A percentile compares a stretch with the other conserved stretches of the same genome.
phyloP scores from a whole-genome alignment of 2,888 invertebrate species.

The Iphiclides podalirius region DNA sequence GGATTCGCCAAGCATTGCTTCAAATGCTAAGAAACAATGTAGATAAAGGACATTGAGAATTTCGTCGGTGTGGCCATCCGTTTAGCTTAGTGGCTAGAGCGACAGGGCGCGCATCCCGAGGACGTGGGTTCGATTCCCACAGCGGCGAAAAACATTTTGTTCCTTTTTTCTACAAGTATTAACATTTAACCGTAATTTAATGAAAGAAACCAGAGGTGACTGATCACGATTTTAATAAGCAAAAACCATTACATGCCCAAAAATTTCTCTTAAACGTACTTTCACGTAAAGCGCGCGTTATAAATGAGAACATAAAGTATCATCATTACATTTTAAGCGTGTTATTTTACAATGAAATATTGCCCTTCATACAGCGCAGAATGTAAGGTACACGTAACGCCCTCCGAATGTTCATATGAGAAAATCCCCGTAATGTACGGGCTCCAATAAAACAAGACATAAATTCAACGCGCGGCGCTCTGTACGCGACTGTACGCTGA shows the following conservation, averaged over 20 bases:
- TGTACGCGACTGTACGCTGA: constrained; percentile 7
- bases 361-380: constrained; percentile 8
- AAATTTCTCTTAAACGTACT: not conserved
- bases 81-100: too few relatives aligned
- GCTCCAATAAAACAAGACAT: constrained; percentile 25
- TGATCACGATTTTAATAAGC: too few relatives aligned
- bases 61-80: too few relatives aligned
- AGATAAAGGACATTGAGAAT: too few relatives aligned
- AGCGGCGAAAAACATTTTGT: too few relatives aligned
- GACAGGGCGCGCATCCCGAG: too few relatives aligned
- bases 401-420: constrained; percentile 23
- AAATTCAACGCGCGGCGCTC: constrained; percentile 17
- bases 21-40: too few relatives aligned
- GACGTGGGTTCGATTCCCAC: too few relatives aligned
- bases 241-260: not conserved
- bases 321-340: constrained; percentile 13
- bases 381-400: constrained; percentile 13
- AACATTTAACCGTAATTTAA: too few relatives aligned
- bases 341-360: constrained; percentile 21
- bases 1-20: too few relatives aligned
- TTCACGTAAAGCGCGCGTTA: not conserved
- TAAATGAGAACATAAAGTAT: constrained; percentile 3
- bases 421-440: constrained; percentile 24
- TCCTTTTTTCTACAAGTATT: too few relatives aligned
- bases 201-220: too few relatives aligned